Conservation (phyloP, 2,888 invertebrate genomes). For the Cheiracanthium punctorium region DNA sequence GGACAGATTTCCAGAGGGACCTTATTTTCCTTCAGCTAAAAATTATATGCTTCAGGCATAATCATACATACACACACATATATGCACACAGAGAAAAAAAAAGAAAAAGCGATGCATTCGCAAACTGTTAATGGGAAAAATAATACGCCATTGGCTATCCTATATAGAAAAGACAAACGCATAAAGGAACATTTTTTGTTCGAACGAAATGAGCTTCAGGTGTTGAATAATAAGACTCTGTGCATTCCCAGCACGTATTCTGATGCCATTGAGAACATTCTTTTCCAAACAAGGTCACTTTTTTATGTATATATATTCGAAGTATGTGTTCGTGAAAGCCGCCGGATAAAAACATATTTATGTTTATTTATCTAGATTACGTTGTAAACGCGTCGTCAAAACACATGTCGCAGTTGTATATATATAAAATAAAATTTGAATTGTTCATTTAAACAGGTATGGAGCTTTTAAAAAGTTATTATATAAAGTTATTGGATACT, state of each 20-base stretch:
- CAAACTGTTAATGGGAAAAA: too few species aligned
- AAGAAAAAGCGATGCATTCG: too few species aligned
- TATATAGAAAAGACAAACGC: not conserved
- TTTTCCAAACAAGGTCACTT: not conserved
- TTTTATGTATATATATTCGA: not conserved
- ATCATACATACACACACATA: too few species aligned
- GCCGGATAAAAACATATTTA: not conserved
- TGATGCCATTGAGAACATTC: not conserved
- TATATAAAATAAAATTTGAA: too few species aligned
- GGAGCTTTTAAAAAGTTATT: too few species aligned
- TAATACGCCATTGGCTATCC: too few species aligned
- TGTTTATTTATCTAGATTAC: not conserved
- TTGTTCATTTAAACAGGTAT: too few species aligned
- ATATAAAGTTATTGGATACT: too few species aligned
- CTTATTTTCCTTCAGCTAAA: too few species aligned
- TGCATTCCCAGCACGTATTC: not conserved
- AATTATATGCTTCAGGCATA: too few species aligned
- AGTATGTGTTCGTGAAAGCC: not conserved
- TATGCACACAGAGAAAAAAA: too few species aligned
- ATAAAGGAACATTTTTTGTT: not conserved
- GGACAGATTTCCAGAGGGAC: too few species aligned
- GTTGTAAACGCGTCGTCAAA: not conserved
- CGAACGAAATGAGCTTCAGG: not conserved
- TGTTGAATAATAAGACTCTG: not conserved
- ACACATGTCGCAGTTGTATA: not conserved